These are phyloP conservation scores for Acanthaster planci DNA, from an alignment of 35 echinoderm and acorn worm genomes.

Conservation along the genomic window DNA sequence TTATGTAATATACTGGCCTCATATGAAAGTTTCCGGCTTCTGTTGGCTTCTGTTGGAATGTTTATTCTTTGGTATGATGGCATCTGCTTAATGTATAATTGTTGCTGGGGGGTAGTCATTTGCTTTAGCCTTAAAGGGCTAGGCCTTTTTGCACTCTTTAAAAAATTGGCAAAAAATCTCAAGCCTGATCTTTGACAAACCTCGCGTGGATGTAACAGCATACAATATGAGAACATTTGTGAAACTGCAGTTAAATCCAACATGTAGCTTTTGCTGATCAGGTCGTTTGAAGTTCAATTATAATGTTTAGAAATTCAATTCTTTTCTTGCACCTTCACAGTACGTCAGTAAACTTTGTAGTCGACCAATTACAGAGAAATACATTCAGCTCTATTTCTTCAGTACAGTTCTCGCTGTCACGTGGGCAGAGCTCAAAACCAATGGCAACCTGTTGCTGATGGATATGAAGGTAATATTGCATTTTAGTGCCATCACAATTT, in stretches of 20 bases:
- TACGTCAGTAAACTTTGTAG: not conserved
- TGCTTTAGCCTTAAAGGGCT: no score
- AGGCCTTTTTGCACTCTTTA: not conserved
- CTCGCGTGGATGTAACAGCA: not conserved
- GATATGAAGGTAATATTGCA: not conserved
- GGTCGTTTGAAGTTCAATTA: not conserved
- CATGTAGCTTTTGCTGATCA: not conserved
- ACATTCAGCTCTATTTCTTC: conserved; percentile 13
- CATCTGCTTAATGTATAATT: no score
- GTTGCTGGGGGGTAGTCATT: no score
- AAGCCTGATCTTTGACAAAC: not conserved
- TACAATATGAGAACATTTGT: not conserved
- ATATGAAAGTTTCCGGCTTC: no score
- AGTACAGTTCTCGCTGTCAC: not conserved
- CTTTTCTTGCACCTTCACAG: not conserved
- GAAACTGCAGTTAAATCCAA: not conserved
- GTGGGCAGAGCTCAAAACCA: not conserved
- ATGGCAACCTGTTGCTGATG: not conserved
- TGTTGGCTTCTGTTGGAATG: no score
- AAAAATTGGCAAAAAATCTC: not conserved
- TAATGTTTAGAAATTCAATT: not conserved
- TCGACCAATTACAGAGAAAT: not conserved
- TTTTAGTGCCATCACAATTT: not conserved
- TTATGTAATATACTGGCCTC: no score
- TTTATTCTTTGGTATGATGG: no score